phyloP scores from a whole-genome alignment of 2,888 invertebrate genomes.

The Sericinus montela region DNA sequence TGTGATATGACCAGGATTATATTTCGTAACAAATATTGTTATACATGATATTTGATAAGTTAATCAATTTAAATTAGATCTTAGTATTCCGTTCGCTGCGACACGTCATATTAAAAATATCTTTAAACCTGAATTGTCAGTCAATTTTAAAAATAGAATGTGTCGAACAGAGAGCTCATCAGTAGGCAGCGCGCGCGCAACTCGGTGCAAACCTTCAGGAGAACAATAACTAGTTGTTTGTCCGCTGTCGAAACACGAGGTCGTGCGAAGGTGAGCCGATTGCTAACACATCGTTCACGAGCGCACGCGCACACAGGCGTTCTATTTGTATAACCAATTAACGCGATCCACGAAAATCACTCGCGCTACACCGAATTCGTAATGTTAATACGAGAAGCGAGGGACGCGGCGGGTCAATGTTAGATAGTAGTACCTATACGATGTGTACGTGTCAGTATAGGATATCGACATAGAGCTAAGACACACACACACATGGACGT shows the following conservation, averaged over 20 bases:
- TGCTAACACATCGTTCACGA: conserved; percentile 66
- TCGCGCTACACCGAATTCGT: background rate
- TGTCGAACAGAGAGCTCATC: conserved; percentile 49
- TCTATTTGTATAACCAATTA: conserved; percentile 8
- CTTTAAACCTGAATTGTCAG: conserved; percentile 11
- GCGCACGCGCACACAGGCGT: conserved; percentile 19
- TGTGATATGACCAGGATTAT: too few relatives aligned
- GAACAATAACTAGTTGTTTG: conserved; percentile 69
- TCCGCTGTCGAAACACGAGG: conserved; percentile 72
- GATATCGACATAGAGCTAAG: conserved; percentile 13
- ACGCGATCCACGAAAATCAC: background rate
- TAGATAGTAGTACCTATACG: conserved; percentile 2
- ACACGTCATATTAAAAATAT: background rate
- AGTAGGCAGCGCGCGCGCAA: conserved; percentile 68
- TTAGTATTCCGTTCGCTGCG: background rate
- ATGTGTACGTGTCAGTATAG: background rate
- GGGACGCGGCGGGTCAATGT: conserved; percentile 28
- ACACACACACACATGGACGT: conserved; percentile 44
- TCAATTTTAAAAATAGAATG: conserved; percentile 55
- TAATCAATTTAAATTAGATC: too few relatives aligned
- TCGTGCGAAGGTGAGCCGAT: conserved; percentile 73
- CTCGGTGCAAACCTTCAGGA: conserved; percentile 60
- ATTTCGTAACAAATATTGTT: too few relatives aligned
- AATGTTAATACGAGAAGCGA: background rate
- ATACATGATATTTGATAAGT: too few relatives aligned